Base-by-base conservation (phyloP, 1,140 invertebrate genomes). In the Procambarus virginalis region DNA sequence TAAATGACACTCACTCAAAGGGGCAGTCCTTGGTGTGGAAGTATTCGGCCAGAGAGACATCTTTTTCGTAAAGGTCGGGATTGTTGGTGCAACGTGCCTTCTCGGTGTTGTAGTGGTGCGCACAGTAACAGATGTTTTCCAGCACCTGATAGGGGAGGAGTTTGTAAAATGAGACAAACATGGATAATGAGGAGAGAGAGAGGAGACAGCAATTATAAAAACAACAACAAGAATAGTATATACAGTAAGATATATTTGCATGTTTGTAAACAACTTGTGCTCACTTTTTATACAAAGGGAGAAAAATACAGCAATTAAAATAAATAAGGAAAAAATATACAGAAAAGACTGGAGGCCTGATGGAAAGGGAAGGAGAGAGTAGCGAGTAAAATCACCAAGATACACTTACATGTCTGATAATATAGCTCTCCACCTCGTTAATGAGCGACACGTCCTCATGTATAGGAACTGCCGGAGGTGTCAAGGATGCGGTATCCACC, bases 401-500 rank as follows among this genome's bases (percentile, higher is more conserved):
- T 55, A 55, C 4, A 86, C 85, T 78, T 80, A 90, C 84, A 6
- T 91, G 89, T 91, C 92, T 82, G 86, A 93, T 89, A 58, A 92
- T 79, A 75, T 92, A 93, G 75, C 92, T 85, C 70, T 93, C 92
- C 6, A 93, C 92, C 60, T 93, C 93, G 48, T 93, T 93, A 46
- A 93, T 91, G 22, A 93, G 89, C 3, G 92, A 93, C 64, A 93
- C 92, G 81, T 93, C 78, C 93, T 93, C 90, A 93, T 92, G 73
- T 93, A 91, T 68, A 94, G 91, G 84, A 93, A 93, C 87, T 94
- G 94, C 20, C 93, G 92, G 49, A 96, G 92, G 73, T 94, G 94
- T 96, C 95, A 51, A 94, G 92, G 51, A 96, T 94, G 92, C 95
- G 94, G 83, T 93, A 93, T 4, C 95, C 95, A 76, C 95, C 95